Base-by-base conservation (phyloP, 2,797 vertebrate genomes). In the Thripadectes ignobilis region DNA sequence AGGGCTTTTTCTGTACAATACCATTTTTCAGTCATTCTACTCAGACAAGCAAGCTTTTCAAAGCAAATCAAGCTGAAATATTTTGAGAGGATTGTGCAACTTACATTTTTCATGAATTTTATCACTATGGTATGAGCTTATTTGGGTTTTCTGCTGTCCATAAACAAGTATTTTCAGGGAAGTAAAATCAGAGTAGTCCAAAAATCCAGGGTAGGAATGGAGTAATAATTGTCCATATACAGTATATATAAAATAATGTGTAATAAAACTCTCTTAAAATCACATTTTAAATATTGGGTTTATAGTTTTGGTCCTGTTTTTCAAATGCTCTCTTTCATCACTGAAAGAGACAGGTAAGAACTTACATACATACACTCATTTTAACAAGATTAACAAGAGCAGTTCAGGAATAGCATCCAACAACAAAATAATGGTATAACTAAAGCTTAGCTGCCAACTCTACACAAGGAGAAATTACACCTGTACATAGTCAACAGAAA, bases 51-150 rank as follows among this genome's bases (percentile, higher is more conserved):
- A 89, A 95, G 93, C 93, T 92, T 91, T 95, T 93, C 81, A 93
- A 97, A 89, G 89, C 82, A 97, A 98, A 97, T 89, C 93, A 96
- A 96, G 76, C 83, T 41, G 81, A 96, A 96, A 80, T 97, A 95
- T 95, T 94, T 96, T 88, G 81, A 95, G 52, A 88, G 75, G 90
- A 92, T 59, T 89, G 71, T 95, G 59, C 49, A 86, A 59, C 68
- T 83, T 62, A 65, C 72, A 66, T 89, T 82, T 75, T 93, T 95
- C 79, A 78, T 45, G 32, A 95, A 46, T 88, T 94, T 84, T 87
- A 75, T 63, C 54, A 79, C 66, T 87, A 36, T 10, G 38, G 51
- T 63, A 74, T 69, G 77, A 85, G 71, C 45, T 66, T 76, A 39
- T 18, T 95, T 63, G n/a, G 85, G 88, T 86, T 69, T 88, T 96